Percentiles rank a stretch among this genome's conserved stretches.
Evolutionary conservation across 2,113 vertebrate species (phyloP).

Genomic region (Dipodomys spectabilis): DNA sequence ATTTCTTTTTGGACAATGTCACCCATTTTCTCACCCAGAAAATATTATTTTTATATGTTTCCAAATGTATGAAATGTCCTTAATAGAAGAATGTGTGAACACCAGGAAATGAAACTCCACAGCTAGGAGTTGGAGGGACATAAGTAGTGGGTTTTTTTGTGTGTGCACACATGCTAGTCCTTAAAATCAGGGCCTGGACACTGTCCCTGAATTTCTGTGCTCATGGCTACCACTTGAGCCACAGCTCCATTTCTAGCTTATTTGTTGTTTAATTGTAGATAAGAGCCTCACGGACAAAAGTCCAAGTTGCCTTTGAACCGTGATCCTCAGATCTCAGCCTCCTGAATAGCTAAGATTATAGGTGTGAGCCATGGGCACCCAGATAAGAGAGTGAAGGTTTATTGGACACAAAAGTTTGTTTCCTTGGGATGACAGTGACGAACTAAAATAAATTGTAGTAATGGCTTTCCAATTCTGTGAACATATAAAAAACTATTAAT

Average conservation of each 20-base stretch:
- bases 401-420: neutral
- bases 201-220: too few relatives aligned
- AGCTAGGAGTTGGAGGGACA: neutral
- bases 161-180: too few relatives aligned
- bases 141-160: neutral
- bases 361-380: too few relatives aligned
- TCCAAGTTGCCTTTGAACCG: too few relatives aligned
- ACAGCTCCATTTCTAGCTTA: too few relatives aligned
- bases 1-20: too few relatives aligned
- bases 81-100: neutral
- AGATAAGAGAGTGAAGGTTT: neutral
- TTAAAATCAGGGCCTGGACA: too few relatives aligned
- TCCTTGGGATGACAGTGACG: constrained; percentile 23
- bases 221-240: too few relatives aligned
- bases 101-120: neutral
- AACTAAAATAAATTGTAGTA: constrained; percentile 15
- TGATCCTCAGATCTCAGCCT: too few relatives aligned
- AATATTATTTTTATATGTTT: neutral
- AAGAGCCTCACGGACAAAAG: too few relatives aligned
- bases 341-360: too few relatives aligned
- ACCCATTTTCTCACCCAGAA: neutral
- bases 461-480: neutral
- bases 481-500: constrained; percentile 18
- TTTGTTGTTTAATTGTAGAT: too few relatives aligned
- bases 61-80: neutral